Percentiles rank a stretch among this genome's conserved stretches.
These are phyloP conservation scores for Sinosuthora webbiana DNA, from an alignment of 2,113 vertebrate species.

Conservation along the genomic window DNA sequence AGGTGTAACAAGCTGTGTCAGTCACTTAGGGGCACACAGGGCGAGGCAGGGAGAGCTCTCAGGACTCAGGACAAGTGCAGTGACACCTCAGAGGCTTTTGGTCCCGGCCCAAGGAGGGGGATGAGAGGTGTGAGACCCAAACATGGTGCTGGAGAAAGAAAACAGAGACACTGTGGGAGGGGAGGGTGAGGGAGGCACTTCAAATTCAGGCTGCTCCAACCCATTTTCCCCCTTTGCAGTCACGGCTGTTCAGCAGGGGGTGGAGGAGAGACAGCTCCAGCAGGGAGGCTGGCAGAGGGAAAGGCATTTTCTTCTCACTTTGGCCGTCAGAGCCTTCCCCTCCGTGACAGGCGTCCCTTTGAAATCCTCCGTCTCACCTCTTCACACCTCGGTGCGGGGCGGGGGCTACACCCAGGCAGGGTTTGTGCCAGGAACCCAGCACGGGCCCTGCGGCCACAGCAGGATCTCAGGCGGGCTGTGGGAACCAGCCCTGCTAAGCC, in stretches of 20 bases:
- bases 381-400: not conserved
- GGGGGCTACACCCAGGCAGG: not conserved
- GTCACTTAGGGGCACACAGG: not conserved
- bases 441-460: not conserved
- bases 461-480: not conserved
- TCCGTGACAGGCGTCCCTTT: not conserved
- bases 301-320: constrained; percentile 14
- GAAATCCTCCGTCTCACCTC: not conserved
- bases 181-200: not conserved
- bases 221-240: not conserved
- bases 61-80: not conserved
- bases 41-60: not conserved
- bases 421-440: not conserved
- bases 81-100: not conserved
- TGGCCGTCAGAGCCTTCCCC: not conserved
- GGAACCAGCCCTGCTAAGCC: not conserved
- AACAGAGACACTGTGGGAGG: not conserved
- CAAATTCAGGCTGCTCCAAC: not conserved
- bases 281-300: not conserved
- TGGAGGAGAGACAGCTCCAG: not conserved
- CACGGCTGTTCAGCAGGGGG: not conserved
- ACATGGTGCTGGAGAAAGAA: not conserved
- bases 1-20: not conserved
- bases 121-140: not conserved
- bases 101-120: not conserved